phyloP scores from a whole-genome alignment of 92 coral and sea anemone genomes.

The Palythoa grandiflora region DNA sequence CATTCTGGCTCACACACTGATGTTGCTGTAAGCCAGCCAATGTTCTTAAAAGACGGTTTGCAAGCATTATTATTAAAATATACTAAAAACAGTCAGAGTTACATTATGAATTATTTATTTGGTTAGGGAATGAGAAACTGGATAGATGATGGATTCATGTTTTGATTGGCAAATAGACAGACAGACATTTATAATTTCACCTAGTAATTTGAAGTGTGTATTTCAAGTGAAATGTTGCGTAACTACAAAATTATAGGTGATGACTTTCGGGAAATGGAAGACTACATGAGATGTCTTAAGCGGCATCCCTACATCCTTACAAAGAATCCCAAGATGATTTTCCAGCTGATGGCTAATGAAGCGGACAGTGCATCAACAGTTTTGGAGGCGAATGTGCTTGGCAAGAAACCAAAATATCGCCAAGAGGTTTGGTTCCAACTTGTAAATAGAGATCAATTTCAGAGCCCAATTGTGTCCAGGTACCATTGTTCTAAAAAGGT shows the following conservation, averaged over 20 bases:
- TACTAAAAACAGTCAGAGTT: no score
- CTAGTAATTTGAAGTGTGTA: no score
- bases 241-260: constrained; percentile 3
- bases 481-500: constrained; percentile 54
- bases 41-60: no score
- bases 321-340: constrained; percentile 58
- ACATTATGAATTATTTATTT: no score
- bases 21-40: no score
- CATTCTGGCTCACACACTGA: no score
- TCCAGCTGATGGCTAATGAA: constrained; percentile 70
- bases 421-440: constrained; percentile 54
- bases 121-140: neutral
- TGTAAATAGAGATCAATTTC: constrained; percentile 51
- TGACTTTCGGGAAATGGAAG: constrained; percentile 41
- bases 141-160: neutral
- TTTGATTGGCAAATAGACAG: neutral
- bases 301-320: constrained; percentile 57
- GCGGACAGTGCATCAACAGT: constrained; percentile 51
- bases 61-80: no score
- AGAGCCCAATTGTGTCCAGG: constrained; percentile 54
- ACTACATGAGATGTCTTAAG: constrained; percentile 61
- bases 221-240: no score
- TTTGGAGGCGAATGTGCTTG: constrained; percentile 49
- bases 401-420: constrained; percentile 41
- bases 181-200: neutral